These are phyloP conservation scores for Encarsia formosa DNA, from an alignment of 2,888 invertebrate genomes.

Conservation along the genomic window DNA sequence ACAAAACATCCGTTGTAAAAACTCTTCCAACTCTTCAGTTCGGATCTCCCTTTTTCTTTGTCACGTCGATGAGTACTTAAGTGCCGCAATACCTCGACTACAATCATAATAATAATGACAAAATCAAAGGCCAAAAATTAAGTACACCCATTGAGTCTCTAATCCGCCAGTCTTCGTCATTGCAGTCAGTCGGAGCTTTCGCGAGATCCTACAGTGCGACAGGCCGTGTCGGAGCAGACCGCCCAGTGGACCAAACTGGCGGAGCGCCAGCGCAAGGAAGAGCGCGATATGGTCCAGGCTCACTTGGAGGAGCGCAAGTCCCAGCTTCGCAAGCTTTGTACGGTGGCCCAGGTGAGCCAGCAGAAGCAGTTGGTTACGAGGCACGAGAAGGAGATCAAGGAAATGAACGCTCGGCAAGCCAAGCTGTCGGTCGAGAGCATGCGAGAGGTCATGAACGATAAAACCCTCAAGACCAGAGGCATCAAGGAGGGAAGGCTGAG, in stretches of 20 bases:
- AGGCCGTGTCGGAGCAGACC: slow-evolving; percentile 88
- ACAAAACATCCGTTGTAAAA: too few relatives aligned
- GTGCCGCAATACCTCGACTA: too few relatives aligned
- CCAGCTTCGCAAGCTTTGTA: slow-evolving; percentile 70
- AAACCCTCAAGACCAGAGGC: slow-evolving; percentile 92
- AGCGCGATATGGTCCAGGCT: slow-evolving; percentile 75
- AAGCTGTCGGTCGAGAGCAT: slow-evolving; percentile 96
- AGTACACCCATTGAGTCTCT: slow-evolving; percentile 6
- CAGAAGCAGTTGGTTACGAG: slow-evolving; percentile 85
- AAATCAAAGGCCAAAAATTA: slow-evolving; percentile 1
- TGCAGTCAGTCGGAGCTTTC: slow-evolving; percentile 76
- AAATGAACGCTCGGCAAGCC: slow-evolving; percentile 90
- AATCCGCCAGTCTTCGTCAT: slow-evolving; percentile 23
- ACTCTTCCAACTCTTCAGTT: too few relatives aligned
- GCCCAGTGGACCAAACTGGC: slow-evolving; percentile 91
- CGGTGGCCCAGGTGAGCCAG: slow-evolving; percentile 75
- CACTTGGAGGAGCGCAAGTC: slow-evolving; percentile 80
- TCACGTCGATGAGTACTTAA: too few relatives aligned
- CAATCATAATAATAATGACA: neutral
- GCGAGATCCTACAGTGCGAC: slow-evolving; percentile 72
- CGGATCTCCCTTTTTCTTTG: too few relatives aligned
- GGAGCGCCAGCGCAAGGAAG: slow-evolving; percentile 75
- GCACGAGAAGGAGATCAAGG: slow-evolving; percentile 91
- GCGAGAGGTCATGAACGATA: slow-evolving; percentile 93
- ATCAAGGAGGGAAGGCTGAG: slow-evolving; percentile 91